Percentiles rank a stretch among this genome's conserved stretches.
These are phyloP conservation scores for Ectropis grisescens DNA, from an alignment of 1,140 invertebrate species.

Conservation along the genomic window DNA sequence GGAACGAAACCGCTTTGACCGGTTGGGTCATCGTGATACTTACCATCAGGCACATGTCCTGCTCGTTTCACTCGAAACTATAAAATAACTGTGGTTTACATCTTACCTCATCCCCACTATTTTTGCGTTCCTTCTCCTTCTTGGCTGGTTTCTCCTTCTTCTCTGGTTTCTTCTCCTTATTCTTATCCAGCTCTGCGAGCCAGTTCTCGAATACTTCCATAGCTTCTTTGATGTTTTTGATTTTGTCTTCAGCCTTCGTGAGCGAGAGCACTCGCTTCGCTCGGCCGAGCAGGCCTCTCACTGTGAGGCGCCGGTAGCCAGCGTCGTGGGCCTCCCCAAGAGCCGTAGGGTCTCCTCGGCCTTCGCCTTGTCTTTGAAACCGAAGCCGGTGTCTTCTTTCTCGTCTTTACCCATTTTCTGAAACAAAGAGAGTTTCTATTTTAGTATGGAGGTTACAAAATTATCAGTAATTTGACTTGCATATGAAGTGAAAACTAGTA, in stretches of 20 bases:
- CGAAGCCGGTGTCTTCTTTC: conserved; percentile 73
- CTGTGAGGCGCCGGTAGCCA: conserved; percentile 76
- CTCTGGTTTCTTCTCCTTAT: too few relatives aligned
- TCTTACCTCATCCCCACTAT: too few relatives aligned
- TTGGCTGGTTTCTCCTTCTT: conserved; percentile 44
- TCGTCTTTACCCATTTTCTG: conserved; percentile 65
- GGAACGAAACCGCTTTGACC: too few relatives aligned
- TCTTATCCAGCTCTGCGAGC: conserved; percentile 65
- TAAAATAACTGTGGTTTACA: too few relatives aligned
- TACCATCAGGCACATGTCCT: too few relatives aligned
- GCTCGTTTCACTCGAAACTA: too few relatives aligned
- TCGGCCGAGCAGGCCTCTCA: conserved; percentile 74
- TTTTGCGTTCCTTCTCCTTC: conserved; percentile 39
- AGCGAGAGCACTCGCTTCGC: conserved; percentile 77
- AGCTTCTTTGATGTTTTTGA: too few relatives aligned
- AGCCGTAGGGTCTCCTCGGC: conserved; percentile 75
- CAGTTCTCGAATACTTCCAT: conserved; percentile 76
- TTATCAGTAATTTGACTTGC: too few relatives aligned
- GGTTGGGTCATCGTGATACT: too few relatives aligned
- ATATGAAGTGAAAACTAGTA: too few relatives aligned
- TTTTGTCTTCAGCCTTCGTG: conserved; percentile 78
- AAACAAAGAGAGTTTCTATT: too few relatives aligned
- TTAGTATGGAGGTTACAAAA: too few relatives aligned
- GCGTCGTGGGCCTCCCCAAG: conserved; percentile 73
- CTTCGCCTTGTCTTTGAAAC: conserved; percentile 79